Percentiles rank a stretch among this genome's conserved stretches.
These are phyloP conservation scores for Pangasianodon hypophthalmus DNA, from an alignment of 2,113 vertebrate genomes.

Conservation along the genomic window DNA sequence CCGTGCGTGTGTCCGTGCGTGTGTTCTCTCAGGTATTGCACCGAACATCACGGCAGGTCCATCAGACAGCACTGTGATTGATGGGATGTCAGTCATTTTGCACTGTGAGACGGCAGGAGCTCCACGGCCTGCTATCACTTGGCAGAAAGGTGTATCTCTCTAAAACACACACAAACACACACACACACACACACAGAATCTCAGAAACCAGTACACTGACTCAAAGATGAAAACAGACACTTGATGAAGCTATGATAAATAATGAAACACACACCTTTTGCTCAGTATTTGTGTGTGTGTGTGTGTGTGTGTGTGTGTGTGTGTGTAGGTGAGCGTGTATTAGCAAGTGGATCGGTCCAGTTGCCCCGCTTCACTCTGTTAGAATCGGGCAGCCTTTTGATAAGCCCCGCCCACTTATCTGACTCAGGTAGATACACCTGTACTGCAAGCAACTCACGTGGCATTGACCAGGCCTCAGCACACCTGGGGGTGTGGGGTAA, in stretches of 20 bases:
- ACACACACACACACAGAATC: conserved; percentile 9
- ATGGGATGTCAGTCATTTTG: conserved; percentile 90
- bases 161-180: background rate
- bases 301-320: conserved; percentile 28
- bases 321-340: conserved; percentile 82
- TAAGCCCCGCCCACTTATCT: conserved; percentile 87
- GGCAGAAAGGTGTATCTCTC: conserved; percentile 88
- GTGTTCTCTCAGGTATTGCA: conserved; percentile 81
- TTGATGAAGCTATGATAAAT: background rate
- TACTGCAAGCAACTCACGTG: conserved; percentile 93
- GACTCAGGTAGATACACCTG: conserved; percentile 91
- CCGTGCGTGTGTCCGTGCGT: too few relatives aligned
- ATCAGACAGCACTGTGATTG: conserved; percentile 94
- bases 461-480: conserved; percentile 88
- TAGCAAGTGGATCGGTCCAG: conserved; percentile 95
- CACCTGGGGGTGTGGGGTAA: conserved; percentile 95
- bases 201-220: background rate
- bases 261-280: conserved; percentile 5
- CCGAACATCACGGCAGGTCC: conserved; percentile 97
- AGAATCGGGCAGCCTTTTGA: conserved; percentile 91
- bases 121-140: conserved; percentile 92
- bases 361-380: conserved; percentile 91
- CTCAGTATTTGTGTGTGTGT: background rate
- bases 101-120: conserved; percentile 95
- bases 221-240: background rate